Evolutionary conservation across 2,888 invertebrate genomes (phyloP), one percentile per base, ranked within the genome.

Genomic region (Clunio marinus): DNA sequence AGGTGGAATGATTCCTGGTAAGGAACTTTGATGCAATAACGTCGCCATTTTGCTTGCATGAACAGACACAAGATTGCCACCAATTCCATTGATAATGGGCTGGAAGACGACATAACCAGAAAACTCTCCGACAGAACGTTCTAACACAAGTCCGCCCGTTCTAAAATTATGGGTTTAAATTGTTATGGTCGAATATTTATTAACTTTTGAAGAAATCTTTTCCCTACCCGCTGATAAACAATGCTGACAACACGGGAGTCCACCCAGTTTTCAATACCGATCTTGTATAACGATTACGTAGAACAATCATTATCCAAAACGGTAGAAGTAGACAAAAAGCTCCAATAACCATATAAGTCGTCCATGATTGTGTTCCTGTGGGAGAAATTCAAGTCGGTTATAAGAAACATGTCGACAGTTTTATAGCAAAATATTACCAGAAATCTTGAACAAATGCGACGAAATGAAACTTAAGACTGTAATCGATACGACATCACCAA

Each of bases 401-500:
- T 32, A 25, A 20, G 17, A 60, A 25, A 55, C 17, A 10, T 25
- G 17, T 13, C 7, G 46, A 5, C 55, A 22, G 4, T 32, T 32
- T 32, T n/a, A n/a, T 8, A 32, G 32, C 32, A 32, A 20, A n/a
- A 20, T 74, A 83, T 83, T 77, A 90, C 90, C 83, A 76, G 88
- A 84, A 70, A 85, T 81, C 5, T 81, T 80, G 75, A 85, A 91
- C 73, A 94, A 84, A 67, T 87, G 80, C 71, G 88, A 88, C n/a
- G 94, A 91, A 71, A 95, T 89, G 72, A 86, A 83, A 1, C 96
- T 88, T 0, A 97, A 82, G 15, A 95, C 85, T 10, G 88, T 85
- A 73, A 97, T 86, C 70, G 96, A 96, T 46, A 94, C 92, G 17
- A 97, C 88, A 78, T 98, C 98, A 1, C 97, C 97, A 71, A 97